These are phyloP conservation scores for Gadopsis marmoratus DNA, from an alignment of 2,797 vertebrate species.

Conservation along the genomic window DNA sequence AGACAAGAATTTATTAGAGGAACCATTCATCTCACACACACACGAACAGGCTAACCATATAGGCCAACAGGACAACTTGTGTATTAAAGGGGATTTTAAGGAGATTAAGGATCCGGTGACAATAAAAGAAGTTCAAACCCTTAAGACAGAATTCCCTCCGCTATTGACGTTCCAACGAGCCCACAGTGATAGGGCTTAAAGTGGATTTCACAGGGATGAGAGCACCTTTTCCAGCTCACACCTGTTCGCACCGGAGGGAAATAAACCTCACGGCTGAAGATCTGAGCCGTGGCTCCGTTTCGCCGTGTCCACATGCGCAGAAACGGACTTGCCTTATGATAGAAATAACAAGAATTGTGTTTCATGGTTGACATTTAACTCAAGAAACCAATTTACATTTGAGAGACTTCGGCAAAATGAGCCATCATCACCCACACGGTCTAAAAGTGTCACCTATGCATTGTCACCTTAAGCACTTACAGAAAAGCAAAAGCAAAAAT, in stretches of 20 bases:
- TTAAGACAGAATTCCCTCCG: conserved; percentile 59
- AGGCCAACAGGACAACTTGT: conserved; percentile 63
- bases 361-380: conserved; percentile 42
- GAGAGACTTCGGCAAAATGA: conserved; percentile 43
- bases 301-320: neutral
- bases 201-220: conserved; percentile 50
- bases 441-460: conserved; percentile 27
- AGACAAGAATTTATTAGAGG: conserved; percentile 58
- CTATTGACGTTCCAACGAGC: conserved; percentile 26
- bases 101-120: conserved; percentile 84
- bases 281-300: neutral
- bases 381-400: conserved; percentile 42
- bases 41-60: conserved; percentile 37
- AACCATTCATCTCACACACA: conserved; percentile 22
- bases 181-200: conserved; percentile 24
- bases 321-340: neutral
- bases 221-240: conserved; percentile 35
- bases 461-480: conserved; percentile 43
- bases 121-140: conserved; percentile 61
- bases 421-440: neutral
- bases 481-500: conserved; percentile 22
- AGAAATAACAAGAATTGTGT: conserved; percentile 24
- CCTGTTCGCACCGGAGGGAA: conserved; percentile 26
- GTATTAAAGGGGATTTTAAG: conserved; percentile 80
- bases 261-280: conserved; percentile 28